phyloP scores from a whole-genome alignment of 2,797 vertebrate species.

The Sebastes dallii region DNA sequence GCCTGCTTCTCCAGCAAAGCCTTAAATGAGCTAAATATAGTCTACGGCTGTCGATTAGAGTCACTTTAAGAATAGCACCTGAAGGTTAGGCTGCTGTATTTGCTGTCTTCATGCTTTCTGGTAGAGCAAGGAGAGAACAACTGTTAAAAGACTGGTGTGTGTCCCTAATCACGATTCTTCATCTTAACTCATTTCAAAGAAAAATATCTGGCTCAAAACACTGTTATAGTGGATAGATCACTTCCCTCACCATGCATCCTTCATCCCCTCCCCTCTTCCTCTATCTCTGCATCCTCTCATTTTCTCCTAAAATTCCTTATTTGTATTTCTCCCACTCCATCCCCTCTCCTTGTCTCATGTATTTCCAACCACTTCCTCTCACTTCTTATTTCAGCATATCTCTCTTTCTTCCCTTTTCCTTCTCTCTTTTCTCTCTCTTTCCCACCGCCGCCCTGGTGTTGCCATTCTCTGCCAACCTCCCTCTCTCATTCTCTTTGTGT shows the following conservation, averaged over 20 bases:
- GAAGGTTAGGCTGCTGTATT: constrained; percentile 5
- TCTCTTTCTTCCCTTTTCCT: neutral
- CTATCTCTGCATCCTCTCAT: neutral
- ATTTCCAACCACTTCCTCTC: neutral
- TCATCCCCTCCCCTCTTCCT: neutral
- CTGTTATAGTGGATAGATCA: constrained; percentile 1
- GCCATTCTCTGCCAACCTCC: constrained; percentile 2
- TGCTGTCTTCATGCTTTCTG: neutral
- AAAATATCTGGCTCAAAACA: constrained; percentile 24
- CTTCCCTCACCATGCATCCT: neutral
- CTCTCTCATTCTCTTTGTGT: constrained; percentile 17
- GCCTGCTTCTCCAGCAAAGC: constrained; percentile 11
- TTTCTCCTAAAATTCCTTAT: neutral
- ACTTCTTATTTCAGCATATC: neutral
- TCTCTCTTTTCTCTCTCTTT: neutral
- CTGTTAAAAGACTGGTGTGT: constrained; percentile 14
- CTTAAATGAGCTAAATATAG: constrained; percentile 36
- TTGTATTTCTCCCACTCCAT: neutral
- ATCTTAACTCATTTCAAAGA: constrained; percentile 27
- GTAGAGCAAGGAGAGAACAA: neutral
- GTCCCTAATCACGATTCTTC: constrained; percentile 1
- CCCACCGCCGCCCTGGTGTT: neutral
- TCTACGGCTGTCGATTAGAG: constrained; percentile 5
- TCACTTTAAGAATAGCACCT: constrained; percentile 25
- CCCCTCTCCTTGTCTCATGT: neutral